Evolutionary conservation across 2,113 vertebrate genomes (phyloP), one percentile per base, ranked within the genome.

Genomic region (Dryoscopus gambensis): DNA sequence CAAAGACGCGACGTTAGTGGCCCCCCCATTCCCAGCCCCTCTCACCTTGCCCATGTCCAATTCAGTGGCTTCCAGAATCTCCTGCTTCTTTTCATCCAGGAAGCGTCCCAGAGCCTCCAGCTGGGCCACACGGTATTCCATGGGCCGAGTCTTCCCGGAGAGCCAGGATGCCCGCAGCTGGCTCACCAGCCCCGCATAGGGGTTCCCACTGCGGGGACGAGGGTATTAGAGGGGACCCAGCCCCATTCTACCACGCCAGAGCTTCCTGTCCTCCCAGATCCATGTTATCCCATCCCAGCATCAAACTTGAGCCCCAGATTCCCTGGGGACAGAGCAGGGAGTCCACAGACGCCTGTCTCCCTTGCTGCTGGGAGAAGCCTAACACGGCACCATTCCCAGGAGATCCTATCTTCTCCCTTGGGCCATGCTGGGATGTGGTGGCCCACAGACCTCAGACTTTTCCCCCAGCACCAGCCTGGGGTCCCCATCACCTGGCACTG

Each of bases 11-110:
- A 65, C 7, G 5, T 11, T 13, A 1, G 31, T 27, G 11, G 14
- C 25, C 39, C n/a, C 31, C 31, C 18, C 35, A 6, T 60, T n/a
- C 65, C n/a, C 3, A 0, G 27, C 16, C 17, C 33, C 31, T 76
- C 86, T 94, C 94, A 99, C 99, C 99, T 99, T 99, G 55, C 78
- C 91, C 17, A 99, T 96, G 74, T 99, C 99, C 76, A 95, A 63
- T 24, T 98, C 97, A 21, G 98, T 85, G 1, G 98, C 98, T 2
- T 98, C 90, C 39, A 98, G 19, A 68, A 99, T 97, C 42, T 65
- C 96, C 31, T 97, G 30, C 96, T 98, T 98, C 33, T 99, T 98
- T 4, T 99, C 99, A 7, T 92, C 91, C 53, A 99, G 59, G 92
- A 99, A 98, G 25, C 95, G 87, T 37, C 97, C 90, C 60, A 99